Evolutionary conservation across 2,797 vertebrate genomes (phyloP).

Genomic region (Channallabes apus): DNA sequence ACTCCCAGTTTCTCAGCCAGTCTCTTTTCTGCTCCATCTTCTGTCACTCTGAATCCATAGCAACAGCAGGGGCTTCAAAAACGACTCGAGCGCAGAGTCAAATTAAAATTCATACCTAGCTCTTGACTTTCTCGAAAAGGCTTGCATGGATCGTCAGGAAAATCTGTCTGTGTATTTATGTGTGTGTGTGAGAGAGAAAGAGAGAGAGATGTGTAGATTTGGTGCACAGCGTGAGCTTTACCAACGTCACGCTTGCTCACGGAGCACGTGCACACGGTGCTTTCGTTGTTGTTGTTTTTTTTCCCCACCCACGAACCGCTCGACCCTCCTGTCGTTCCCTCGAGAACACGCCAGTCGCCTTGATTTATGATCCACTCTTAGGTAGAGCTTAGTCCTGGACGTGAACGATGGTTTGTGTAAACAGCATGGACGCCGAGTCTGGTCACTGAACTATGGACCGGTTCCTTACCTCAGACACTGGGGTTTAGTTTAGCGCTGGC

Average conservation of each 20-base stretch:
- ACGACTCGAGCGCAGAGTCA: background rate
- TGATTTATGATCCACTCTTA: background rate
- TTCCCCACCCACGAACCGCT: too few relatives aligned
- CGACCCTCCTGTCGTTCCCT: background rate
- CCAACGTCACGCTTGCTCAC: background rate
- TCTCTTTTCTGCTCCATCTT: constrained; percentile 40
- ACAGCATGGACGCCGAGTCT: background rate
- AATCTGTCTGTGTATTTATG: background rate
- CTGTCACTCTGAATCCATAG: constrained; percentile 47
- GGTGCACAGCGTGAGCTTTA: background rate
- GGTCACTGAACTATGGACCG: background rate
- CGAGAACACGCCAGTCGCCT: background rate
- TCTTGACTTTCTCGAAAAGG: background rate
- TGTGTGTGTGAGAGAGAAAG: too few relatives aligned
- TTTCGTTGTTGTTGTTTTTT: background rate
- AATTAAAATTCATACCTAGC: constrained; percentile 7
- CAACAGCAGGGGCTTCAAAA: constrained; percentile 39
- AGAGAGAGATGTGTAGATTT: background rate
- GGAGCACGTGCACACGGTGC: background rate
- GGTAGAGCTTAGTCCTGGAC: background rate
- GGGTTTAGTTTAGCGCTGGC: background rate
- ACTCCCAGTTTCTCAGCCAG: constrained; percentile 42
- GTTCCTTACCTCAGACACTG: background rate
- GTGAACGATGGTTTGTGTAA: constrained; percentile 11
- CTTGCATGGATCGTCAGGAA: background rate